phyloP scores from a whole-genome alignment of 1,140 invertebrate species.

The Ceratosolen solmsi region DNA sequence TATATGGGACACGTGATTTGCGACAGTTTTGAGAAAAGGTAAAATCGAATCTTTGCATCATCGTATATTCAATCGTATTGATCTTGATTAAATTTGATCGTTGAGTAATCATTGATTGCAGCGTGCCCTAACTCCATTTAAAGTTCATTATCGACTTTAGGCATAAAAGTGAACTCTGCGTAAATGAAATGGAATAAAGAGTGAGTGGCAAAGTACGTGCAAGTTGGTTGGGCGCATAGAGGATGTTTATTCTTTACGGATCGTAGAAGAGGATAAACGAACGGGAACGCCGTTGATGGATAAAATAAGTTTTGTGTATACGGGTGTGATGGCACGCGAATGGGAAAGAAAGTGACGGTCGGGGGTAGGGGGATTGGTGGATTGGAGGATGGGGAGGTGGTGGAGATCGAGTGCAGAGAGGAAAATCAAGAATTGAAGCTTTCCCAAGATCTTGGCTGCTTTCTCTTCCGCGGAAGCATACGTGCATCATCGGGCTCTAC shows the following conservation, averaged over 20 bases:
- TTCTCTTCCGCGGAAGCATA: constrained; percentile 58
- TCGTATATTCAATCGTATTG: too few relatives aligned
- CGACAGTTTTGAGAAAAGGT: too few relatives aligned
- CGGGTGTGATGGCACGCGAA: neutral
- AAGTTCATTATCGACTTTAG: too few relatives aligned
- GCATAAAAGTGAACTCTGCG: too few relatives aligned
- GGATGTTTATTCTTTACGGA: neutral
- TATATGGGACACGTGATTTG: too few relatives aligned
- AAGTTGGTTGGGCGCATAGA: too few relatives aligned
- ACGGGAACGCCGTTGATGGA: neutral
- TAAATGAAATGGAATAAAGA: too few relatives aligned
- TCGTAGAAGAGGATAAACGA: neutral
- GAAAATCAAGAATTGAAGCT: constrained; percentile 25
- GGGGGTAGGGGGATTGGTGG: neutral
- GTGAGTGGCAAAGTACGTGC: too few relatives aligned
- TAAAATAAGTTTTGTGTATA: neutral
- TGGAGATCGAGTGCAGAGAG: neutral
- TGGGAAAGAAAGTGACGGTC: neutral
- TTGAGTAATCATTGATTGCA: too few relatives aligned
- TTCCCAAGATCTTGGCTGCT: constrained; percentile 54
- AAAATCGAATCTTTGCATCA: too few relatives aligned
- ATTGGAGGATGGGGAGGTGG: neutral
- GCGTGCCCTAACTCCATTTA: too few relatives aligned
- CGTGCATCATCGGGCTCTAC: constrained; percentile 65
- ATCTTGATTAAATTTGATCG: too few relatives aligned